Base-by-base conservation (phyloP, 2,888 invertebrate species). In the Molanna angustata region DNA sequence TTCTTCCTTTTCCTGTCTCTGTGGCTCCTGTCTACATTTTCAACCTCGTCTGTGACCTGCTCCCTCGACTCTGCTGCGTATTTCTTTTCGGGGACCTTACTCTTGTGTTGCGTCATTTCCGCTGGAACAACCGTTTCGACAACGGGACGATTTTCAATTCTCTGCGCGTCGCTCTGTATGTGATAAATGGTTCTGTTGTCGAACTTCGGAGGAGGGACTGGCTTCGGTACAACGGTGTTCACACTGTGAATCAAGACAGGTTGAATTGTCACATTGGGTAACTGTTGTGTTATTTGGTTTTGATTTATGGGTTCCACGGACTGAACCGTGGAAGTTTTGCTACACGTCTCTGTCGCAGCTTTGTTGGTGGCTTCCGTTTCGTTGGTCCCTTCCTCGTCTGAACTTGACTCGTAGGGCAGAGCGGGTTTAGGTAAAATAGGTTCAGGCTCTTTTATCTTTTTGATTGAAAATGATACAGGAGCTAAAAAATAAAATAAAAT, bases 391-490 rank as follows among this genome's bases (percentile, higher is more conserved):
- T 37, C 37, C 13, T 86, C 85, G 7, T 85, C 86, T n/a, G 83
- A 81, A 58, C 88, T 88, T 16, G 85, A 85, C 63, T 90, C 90
- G 61, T 88, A 78, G 0, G 88, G 87, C 32, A 92, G 65, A 0
- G 88, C 86, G 47, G 86, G 88, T 67, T 86, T 90, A 2, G 86
- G 78, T 1, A 84, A 69, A 1, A 80, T 74, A 0, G 79, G 72
- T 42, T 84, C 83, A 0, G 83, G 83, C 52, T 88, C 91, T 66
- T 90, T 90, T 0, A 84, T 75, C 66, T 91, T 91, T 64, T 87
- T 88, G 35, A 92, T 90, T 0, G 90, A 92, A 68, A 92, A 93
- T 53, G 89, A 87, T 1, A 93, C 90, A 0, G 90, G 85, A 7
- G 80, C 86, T 85, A 69, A 2, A 65, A 67, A 58, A 56, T 49